Evolutionary conservation across 2,113 vertebrate genomes (phyloP), one percentile per base, ranked within the genome.

Genomic region (Promerops cafer): DNA sequence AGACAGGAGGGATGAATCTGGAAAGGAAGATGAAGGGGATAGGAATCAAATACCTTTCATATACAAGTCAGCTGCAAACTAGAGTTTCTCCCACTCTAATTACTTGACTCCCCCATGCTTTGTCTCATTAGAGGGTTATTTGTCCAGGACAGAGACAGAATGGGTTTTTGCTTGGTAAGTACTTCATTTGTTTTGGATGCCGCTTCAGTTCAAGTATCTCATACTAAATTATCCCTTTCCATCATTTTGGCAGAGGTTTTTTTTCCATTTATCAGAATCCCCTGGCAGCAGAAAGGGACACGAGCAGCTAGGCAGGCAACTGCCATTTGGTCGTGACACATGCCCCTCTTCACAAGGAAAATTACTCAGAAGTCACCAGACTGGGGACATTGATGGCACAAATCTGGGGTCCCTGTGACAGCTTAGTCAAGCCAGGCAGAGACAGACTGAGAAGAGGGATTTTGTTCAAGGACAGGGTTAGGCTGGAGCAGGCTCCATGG

Each of bases 81-180:
- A 56, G 53, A 78, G 68, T 47, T 64, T 90, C n/a, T 92, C 47
- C 68, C 75, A 81, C 68, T 76, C 54, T 91, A 77, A 83, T 90
- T 91, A 74, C 60, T 91, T 69, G 61, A 75, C 61, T 85, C 71
- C 40, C 26, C 49, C 74, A n/a, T 84, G 52, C 80, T 92, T 90
- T 94, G 65, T 89, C 59, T 93, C 60, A 93, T 94, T 85, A 93
- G 60, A 86, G 40, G 44, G 35, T 70, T 90, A 64, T 93, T 95
- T 95, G 94, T 90, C 61, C 60, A 87, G 79, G 64, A 74, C 40
- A 87, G 72, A 85, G 42, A 56, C 60, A 88, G 42, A 64, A 47
- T 40, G 44, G 8, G 3, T 13, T 82, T 93, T 91, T 44, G 60
- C 76, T 77, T 88, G 47, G 76, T 88, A 87, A 94, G 88, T 79